Evolutionary conservation across 2,888 invertebrate species (phyloP), one percentile per base, ranked within the genome.

Genomic region (Drosophila mimetica): DNA sequence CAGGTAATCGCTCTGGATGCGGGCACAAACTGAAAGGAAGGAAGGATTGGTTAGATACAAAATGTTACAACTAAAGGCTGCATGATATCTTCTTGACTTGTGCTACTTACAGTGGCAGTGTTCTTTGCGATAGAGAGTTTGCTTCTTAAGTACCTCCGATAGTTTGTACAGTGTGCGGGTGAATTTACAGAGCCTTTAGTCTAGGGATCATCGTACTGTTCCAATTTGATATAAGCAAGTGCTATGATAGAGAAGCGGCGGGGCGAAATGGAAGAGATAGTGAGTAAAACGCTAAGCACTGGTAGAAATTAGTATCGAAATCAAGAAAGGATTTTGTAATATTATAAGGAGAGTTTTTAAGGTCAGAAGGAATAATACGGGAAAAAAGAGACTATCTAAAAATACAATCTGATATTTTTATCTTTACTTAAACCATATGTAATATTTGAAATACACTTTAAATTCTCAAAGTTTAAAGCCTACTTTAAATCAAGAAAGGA

Each of bases 161-260:
- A 70, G 59, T 58, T 65, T 81, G 42, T 57, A 61, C 71, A 48
- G 59, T 36, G 64, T 84, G 73, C 64, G 53, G 51, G 50, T 58
- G 44, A 61, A 65, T 76, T 74, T 79, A 74, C 71, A 83, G 69
- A 58, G 63, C 60, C 53, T 75, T 53, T 84, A 87, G 58, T 75
- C 37, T 84, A 89, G 58, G 86, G 88, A 78, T 89, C 89, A 77
- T 87, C 90, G 64, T 90, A 88, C 76, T 90, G 90, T 67, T 90
- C 90, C 90, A 90, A 88, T 90, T 90, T 90, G 76, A 90, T 90
- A 83, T 90, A 90, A 90, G 90, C 88, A 79, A 90, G 90, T 90
- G 90, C 90, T 90, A 82, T 83, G 75, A 81, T 76, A 70, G 61
- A 74, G 69, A 66, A 72, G 82, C 77, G 75, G 59, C 47, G 74